Conservation (phyloP, 2,888 invertebrate species). For the Abrostola tripartita region DNA sequence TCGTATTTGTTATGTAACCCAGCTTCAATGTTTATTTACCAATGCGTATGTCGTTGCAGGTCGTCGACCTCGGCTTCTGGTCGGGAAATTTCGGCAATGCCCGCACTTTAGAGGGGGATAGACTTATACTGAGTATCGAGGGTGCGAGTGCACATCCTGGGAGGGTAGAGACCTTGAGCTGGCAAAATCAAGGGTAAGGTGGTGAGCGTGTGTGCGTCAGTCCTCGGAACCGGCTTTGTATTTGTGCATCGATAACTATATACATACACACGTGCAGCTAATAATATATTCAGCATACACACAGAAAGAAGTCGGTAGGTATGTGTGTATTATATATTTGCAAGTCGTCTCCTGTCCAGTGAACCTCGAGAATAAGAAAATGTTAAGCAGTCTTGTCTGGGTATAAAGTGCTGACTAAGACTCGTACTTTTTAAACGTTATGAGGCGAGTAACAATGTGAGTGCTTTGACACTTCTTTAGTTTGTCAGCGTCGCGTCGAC, state of each 20-base stretch:
- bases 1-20: slow-evolving; percentile 74
- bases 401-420: slow-evolving; percentile 44
- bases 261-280: slow-evolving; percentile 45
- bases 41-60: slow-evolving; percentile 82
- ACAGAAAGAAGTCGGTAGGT: slow-evolving; percentile 58
- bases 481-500: background rate
- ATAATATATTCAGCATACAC: slow-evolving; percentile 56
- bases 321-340: slow-evolving; percentile 49
- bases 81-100: slow-evolving; percentile 84
- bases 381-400: slow-evolving; percentile 50
- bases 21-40: slow-evolving; percentile 85
- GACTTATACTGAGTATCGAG: slow-evolving; percentile 68
- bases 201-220: slow-evolving; percentile 75
- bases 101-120: slow-evolving; percentile 79
- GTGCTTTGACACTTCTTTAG: slow-evolving; percentile 26
- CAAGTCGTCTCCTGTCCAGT: slow-evolving; percentile 62
- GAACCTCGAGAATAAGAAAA: slow-evolving; percentile 59
- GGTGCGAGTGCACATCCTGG: slow-evolving; percentile 72
- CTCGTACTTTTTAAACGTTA: slow-evolving; percentile 43
- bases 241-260: slow-evolving; percentile 62
- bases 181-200: slow-evolving; percentile 88
- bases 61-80: slow-evolving; percentile 78
- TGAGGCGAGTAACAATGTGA: slow-evolving; percentile 23
- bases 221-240: slow-evolving; percentile 68
- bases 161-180: slow-evolving; percentile 88